Evolutionary conservation across 2,888 invertebrate species (phyloP).

Genomic region (Sycophila texana): DNA sequence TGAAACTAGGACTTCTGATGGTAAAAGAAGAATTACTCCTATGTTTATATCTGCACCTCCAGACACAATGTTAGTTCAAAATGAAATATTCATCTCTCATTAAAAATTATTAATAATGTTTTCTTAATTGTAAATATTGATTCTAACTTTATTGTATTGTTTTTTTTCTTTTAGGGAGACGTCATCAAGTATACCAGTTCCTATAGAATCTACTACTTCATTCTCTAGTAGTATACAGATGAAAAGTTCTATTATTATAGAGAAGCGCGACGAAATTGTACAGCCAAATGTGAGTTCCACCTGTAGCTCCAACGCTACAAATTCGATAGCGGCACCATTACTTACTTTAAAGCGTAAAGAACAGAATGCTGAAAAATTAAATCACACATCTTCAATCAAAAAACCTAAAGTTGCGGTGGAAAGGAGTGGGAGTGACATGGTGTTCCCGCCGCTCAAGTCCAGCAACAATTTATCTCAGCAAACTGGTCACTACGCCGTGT

Average conservation of each 20-base stretch:
- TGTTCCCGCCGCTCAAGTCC: constrained; percentile 70
- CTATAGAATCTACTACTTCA: constrained; percentile 76
- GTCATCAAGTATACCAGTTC: constrained; percentile 41
- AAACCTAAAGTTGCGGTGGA: constrained; percentile 68
- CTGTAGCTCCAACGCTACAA: constrained; percentile 59
- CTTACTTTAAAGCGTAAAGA: constrained; percentile 70
- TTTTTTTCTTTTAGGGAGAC: constrained; percentile 47
- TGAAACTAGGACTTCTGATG: constrained; percentile 95
- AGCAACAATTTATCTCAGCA: constrained; percentile 69
- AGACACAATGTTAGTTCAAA: constrained; percentile 79
- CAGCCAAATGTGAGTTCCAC: constrained; percentile 77
- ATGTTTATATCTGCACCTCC: constrained; percentile 90
- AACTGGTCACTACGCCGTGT: constrained; percentile 72
- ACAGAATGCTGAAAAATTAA: constrained; percentile 62
- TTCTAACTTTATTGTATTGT: constrained; percentile 4
- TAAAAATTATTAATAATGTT: not conserved
- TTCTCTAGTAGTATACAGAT: constrained; percentile 87
- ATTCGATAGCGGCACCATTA: constrained; percentile 58
- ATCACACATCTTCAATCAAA: constrained; percentile 63
- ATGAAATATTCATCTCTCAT: not conserved
- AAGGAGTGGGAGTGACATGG: constrained; percentile 60
- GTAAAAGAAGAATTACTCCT: constrained; percentile 96
- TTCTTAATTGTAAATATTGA: not conserved
- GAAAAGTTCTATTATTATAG: constrained; percentile 88
- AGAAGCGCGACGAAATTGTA: constrained; percentile 82